Conservation (phyloP, 2,888 invertebrate species). For the Lutraria lutraria region DNA sequence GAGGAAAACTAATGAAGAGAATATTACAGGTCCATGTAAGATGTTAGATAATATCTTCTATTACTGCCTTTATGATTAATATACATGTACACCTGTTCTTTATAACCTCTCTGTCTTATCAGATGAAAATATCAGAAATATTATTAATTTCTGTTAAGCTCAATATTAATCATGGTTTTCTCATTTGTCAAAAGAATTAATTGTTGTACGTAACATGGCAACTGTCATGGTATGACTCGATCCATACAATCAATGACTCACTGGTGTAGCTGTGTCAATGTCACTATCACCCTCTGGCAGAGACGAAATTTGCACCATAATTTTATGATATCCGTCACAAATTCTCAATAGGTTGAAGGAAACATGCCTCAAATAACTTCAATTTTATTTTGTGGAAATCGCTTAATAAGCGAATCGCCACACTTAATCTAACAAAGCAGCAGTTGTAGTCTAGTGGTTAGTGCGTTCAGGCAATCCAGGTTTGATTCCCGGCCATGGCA, state of each 20-base stretch:
- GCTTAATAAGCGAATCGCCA: no score
- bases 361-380: no score
- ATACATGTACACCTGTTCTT: not conserved
- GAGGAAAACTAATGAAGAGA: no score
- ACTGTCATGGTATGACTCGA: not conserved
- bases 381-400: no score
- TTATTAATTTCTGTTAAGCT: not conserved
- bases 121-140: no score
- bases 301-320: not conserved
- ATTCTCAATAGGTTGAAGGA: not conserved
- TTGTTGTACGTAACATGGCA: not conserved
- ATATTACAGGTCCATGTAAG: no score
- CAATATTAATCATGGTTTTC: not conserved
- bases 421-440: no score
- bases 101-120: not conserved
- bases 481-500: no score
- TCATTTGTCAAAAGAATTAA: not conserved
- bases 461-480: no score
- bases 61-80: not conserved
- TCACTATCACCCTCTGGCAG: not conserved
- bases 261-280: not conserved
- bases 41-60: no score
- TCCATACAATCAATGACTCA: not conserved
- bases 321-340: not conserved
- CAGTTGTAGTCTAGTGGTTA: no score